These are phyloP conservation scores for Catharus ustulatus DNA, from an alignment of 2,797 vertebrate genomes.

Conservation along the genomic window DNA sequence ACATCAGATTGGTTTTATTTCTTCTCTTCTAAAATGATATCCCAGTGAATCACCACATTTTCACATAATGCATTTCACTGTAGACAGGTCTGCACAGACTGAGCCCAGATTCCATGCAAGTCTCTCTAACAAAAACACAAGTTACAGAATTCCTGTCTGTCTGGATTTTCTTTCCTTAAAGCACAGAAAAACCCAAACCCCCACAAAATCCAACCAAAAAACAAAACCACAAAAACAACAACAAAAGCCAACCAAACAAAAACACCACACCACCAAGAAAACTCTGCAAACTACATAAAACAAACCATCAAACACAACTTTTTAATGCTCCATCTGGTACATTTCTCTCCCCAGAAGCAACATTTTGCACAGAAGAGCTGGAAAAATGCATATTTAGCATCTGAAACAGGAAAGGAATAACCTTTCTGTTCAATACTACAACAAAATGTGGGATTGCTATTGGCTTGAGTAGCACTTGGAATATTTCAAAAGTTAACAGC, in stretches of 20 bases:
- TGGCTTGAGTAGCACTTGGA: not conserved
- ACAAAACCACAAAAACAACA: not conserved
- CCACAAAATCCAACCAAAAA: not conserved
- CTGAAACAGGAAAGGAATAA: not conserved
- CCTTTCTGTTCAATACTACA: not conserved
- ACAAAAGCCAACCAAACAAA: not conserved
- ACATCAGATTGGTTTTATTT: not conserved
- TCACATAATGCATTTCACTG: not conserved
- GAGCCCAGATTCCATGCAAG: not conserved
- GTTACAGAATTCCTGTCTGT: not conserved
- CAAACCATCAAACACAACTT: not conserved
- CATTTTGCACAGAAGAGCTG: not conserved
- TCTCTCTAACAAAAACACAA: not conserved
- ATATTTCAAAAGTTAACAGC: not conserved
- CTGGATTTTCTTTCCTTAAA: not conserved
- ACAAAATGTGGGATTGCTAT: rapidly evolving
- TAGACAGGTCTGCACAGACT: not conserved
- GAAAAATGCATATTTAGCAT: not conserved
- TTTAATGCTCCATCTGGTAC: not conserved
- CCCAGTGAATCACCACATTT: not conserved
- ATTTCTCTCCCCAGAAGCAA: not conserved
- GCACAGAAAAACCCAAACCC: not conserved
- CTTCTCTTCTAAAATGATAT: not conserved
- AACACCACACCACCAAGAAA: not conserved
- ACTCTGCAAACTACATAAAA: not conserved